Evolutionary conservation across 2,888 invertebrate species (phyloP), one percentile per base, ranked within the genome.

Genomic region (Lypha dubia): DNA sequence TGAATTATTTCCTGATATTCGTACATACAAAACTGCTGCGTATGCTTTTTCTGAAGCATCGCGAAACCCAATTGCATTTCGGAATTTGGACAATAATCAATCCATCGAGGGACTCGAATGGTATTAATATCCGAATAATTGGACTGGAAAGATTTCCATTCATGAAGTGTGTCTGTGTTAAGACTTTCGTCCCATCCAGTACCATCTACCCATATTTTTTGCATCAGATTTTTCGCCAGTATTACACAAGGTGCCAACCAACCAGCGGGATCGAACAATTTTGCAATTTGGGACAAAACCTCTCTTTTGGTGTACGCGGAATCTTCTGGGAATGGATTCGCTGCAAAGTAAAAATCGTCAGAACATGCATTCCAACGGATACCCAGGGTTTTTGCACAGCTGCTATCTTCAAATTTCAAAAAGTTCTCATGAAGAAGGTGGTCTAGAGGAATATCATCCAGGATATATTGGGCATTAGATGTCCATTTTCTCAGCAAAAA

Each of bases 211-310:
- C 35, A 35, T 11, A 86, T 83, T 32, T 83, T 76, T 17, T 86
- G 83, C 86, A 86, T 83, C 0, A 85, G n/a, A 13, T 85, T 79
- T 62, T 86, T 86, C 9, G 86, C 83, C 0, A 67, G 13, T 4
- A 86, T 62, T 11, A 86, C 65, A 1, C 83, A 32, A 0, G 85
- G 85, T 8, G 83, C 83, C 9, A 86, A 32, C 79, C 80, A 86
- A 5, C 85, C 80, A 1, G 80, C 80, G 11, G 85, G 86, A 68
- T 86, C 84, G 22, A 84, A 86, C 7, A 87, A 17, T 24, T 79
- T 84, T 0, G 87, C 84, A 4, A 85, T 86, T n/a, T 17, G n/a
- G 0, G 85, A 82, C 3, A 86, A 58, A 11, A 75, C 80, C 44
- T 76, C 65, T 41, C 86, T 56, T 67, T 86, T 86, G 0, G 83